Percentiles rank a stretch among this genome's conserved stretches.
Conservation (phyloP, 2,113 vertebrate species). For the Actenoides hombroni region DNA sequence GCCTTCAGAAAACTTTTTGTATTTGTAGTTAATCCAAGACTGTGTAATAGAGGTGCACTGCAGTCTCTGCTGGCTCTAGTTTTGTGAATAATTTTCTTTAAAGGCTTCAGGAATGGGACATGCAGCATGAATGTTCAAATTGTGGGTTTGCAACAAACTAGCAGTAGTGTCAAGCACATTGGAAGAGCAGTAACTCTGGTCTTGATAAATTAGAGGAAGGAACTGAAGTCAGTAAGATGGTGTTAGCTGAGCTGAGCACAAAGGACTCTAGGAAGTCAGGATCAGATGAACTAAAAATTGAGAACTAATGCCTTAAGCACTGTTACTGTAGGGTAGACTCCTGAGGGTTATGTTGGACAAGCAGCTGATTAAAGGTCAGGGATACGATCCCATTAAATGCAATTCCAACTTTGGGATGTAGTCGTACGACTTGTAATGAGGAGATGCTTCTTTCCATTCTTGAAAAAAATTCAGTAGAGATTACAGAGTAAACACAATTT, state of each 20-base stretch:
- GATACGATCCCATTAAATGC: neutral
- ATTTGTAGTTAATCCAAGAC: neutral
- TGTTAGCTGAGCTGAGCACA: fast-evolving
- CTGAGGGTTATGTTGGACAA: neutral
- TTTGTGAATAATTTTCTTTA: neutral
- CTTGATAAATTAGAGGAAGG: neutral
- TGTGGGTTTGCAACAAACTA: neutral
- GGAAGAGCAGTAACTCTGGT: neutral
- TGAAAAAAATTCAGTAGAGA: neutral
- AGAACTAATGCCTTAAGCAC: neutral
- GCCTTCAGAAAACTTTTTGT: neutral
- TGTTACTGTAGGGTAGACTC: neutral
- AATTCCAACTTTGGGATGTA: neutral
- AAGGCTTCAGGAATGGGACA: neutral
- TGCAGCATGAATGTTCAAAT: neutral
- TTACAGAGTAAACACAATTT: neutral
- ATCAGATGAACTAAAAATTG: neutral
- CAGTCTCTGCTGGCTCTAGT: neutral
- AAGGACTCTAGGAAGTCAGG: neutral
- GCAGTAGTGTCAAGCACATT: neutral
- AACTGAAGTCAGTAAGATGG: neutral
- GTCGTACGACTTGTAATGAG: neutral
- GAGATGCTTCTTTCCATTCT: neutral
- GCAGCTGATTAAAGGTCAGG: neutral
- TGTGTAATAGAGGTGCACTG: neutral